Percentiles rank a stretch among this genome's conserved stretches.
Conservation (phyloP, 2,797 vertebrate species). For the Sebastes dallii region DNA sequence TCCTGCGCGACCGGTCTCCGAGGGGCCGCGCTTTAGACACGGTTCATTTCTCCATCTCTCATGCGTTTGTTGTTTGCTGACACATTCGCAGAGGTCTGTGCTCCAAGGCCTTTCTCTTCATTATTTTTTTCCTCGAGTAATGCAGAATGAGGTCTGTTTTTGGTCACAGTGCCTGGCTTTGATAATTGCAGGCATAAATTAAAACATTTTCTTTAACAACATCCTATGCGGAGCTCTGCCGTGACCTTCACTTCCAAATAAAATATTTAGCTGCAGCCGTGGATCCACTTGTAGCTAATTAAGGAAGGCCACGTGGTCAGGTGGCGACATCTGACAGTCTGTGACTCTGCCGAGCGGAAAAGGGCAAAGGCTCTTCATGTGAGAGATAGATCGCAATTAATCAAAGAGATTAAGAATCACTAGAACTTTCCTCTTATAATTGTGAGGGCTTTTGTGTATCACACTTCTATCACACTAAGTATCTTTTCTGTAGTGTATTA, state of each 20-base stretch:
- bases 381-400: constrained; percentile 15
- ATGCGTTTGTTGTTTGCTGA: constrained; percentile 53
- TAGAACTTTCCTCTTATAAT: neutral
- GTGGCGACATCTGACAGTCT: neutral
- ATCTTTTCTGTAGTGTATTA: neutral
- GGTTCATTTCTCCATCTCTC: constrained; percentile 48
- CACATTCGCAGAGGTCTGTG: constrained; percentile 33
- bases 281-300: constrained; percentile 61
- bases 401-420: neutral
- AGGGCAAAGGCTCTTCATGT: constrained; percentile 33
- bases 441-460: neutral
- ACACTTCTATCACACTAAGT: neutral
- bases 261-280: constrained; percentile 55
- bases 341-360: neutral
- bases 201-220: constrained; percentile 28
- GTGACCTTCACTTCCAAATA: constrained; percentile 63
- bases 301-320: constrained; percentile 38
- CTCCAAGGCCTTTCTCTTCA: constrained; percentile 16
- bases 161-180: constrained; percentile 51
- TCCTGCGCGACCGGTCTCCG: constrained; percentile 18
- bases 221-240: neutral
- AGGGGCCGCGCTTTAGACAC: constrained; percentile 33
- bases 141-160: constrained; percentile 27
- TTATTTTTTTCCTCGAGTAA: constrained; percentile 40
- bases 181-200: constrained; percentile 62